Evolutionary conservation across 2,797 vertebrate genomes (phyloP).

Genomic region (Sebastes trivittatus): DNA sequence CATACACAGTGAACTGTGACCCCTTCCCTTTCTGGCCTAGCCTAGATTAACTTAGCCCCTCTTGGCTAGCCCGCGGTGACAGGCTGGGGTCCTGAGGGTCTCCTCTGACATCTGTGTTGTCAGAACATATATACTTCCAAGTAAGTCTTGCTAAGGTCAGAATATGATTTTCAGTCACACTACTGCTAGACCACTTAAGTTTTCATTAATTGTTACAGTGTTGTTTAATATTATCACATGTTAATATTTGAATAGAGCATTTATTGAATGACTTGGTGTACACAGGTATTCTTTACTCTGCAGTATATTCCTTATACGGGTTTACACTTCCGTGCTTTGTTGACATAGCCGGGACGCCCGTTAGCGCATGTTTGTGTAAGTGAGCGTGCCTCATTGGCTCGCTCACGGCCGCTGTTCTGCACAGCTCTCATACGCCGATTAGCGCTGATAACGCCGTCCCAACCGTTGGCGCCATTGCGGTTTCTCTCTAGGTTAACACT

Average conservation of each 20-base stretch:
- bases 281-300: background rate
- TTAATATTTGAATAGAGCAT: slow-evolving; percentile 4
- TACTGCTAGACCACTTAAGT: slow-evolving; percentile 33
- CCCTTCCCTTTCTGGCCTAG: slow-evolving; percentile 46
- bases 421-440: background rate
- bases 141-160: slow-evolving; percentile 63
- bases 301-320: background rate
- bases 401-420: background rate
- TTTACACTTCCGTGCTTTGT: background rate
- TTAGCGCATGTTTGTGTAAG: background rate
- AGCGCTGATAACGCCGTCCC: background rate
- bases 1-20: slow-evolving; percentile 73
- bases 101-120: slow-evolving; percentile 72
- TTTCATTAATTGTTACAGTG: slow-evolving; percentile 35
- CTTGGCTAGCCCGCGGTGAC: slow-evolving; percentile 53
- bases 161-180: slow-evolving; percentile 21
- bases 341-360: background rate
- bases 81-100: slow-evolving; percentile 65
- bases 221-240: slow-evolving; percentile 5
- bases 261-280: background rate
- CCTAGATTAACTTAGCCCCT: slow-evolving; percentile 50
- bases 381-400: no score
- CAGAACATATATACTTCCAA: slow-evolving; percentile 70
- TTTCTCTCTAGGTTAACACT: background rate
- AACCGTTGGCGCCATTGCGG: background rate